Evolutionary conservation across 1,140 invertebrate species (phyloP), one percentile per base, ranked within the genome.

Genomic region (Theocolax elegans): DNA sequence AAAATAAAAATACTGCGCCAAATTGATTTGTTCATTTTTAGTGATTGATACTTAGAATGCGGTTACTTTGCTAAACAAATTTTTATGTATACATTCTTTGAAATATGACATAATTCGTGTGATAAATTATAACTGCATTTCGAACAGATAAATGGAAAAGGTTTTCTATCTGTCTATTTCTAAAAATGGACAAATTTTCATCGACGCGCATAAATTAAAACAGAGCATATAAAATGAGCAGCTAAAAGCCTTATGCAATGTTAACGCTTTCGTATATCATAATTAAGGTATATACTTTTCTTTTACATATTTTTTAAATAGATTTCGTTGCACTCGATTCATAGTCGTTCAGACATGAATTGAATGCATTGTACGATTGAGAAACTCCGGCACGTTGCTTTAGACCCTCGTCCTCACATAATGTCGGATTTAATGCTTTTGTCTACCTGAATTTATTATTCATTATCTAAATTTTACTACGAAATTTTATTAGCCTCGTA

Each of bases 221-320:
- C 42, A 62, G 7, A 60, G 7, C 44, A 13, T 19, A 62, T 60
- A 60, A 44, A 62, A 62, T 38, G 42, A 62, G 25, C 44, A 48
- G 12, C n/a, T 62, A 62, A 62, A 60, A 31, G 59, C 44, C 19
- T 48, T 49, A 35, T 9, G 17, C 19, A 25, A 4, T 48, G 42
- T 44, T n/a, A 44, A 15, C 15, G 42, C 42, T 44, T 44, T 44
- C 35, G 35, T 53, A 31, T 31, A 13, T 15, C 8, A n/a, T 56
- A 15, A 29, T 29, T 31, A 31, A 35, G 1, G 23, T 25, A n/a
- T 25, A 25, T 25, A 25, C 27, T n/a, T 23, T 40, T 40, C n/a
- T 58, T 58, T 58, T 58, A 13, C 35, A 17, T 58, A n/a, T 23
- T 58, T 23, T 44, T 7, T 44, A n/a, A n/a, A n/a, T n/a, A n/a